Conservation (phyloP, 2,888 invertebrate species). For the Nomada fucata region DNA sequence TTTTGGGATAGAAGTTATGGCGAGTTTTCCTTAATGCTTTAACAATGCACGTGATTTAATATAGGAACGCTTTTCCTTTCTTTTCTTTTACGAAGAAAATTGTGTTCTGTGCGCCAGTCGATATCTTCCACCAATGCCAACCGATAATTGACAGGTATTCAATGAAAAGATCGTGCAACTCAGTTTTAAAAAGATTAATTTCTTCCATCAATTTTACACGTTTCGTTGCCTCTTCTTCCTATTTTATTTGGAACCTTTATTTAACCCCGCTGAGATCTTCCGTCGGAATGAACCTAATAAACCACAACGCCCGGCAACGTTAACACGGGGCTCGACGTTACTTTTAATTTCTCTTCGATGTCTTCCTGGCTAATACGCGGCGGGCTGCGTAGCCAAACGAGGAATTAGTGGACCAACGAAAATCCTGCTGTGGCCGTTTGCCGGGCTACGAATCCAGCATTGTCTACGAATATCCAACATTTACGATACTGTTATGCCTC, state of each 20-base stretch:
- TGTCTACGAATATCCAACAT: conserved; percentile 44
- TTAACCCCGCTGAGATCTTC: not conserved
- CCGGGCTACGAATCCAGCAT: conserved; percentile 57
- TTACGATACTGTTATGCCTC: conserved; percentile 65
- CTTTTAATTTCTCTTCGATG: conserved; percentile 42
- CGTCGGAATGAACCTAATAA: conserved; percentile 5
- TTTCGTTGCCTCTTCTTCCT: no score
- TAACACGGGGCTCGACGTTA: conserved; percentile 19
- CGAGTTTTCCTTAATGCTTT: no score
- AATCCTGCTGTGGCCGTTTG: conserved; percentile 68
- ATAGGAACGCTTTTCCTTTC: no score
- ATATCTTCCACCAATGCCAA: no score
- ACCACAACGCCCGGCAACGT: not conserved
- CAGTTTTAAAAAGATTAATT: no score
- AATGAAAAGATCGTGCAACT: no score
- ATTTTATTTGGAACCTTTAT: not conserved
- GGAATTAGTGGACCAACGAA: conserved; percentile 66
- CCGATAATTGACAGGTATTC: no score
- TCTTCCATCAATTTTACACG: not conserved
- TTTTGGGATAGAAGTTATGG: no score
- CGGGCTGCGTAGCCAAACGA: conserved; percentile 52
- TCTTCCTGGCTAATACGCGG: conserved; percentile 18
- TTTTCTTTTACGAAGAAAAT: no score
- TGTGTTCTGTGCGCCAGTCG: no score
- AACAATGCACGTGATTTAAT: no score